Base-by-base conservation (phyloP, 2,113 vertebrate species). In the Dasyornis broadbenti region DNA sequence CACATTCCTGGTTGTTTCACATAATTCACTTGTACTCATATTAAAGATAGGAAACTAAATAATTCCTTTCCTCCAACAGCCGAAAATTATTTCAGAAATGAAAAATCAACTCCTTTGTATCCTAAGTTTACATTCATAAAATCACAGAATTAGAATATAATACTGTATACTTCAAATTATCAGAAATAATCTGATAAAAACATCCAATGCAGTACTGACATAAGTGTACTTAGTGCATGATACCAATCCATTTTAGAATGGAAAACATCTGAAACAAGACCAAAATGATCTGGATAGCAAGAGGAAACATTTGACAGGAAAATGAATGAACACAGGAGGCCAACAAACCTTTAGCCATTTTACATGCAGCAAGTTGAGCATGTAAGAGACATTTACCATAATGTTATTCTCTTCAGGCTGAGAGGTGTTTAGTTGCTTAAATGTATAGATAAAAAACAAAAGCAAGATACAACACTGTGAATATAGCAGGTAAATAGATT, bases 341-440 rank as follows among this genome's bases (percentile, higher is more conserved):
- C 97, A 98, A 98, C 98, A 98, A 98, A 99, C 98, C 98, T 98
- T 98, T 96, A 98, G 98, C 98, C 98, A 99, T 98, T 98, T 99
- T 98, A 99, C 98, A 98, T 98, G 98, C 98, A 99, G 98, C 98
- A 98, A 98, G 98, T 98, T 98, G 97, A 98, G 97, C 98, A 98
- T 97, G 98, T 98, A 98, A 98, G 98, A 98, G 95, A 98, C 98
- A 98, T 98, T 98, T 98, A 98, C 98, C 98, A 98, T 98, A 98
- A 98, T 98, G 98, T 97, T 98, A 98, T 98, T 98, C 95, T 98
- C 98, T 97, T 98, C 98, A 95, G 97, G 98, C 89, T 97, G 97
- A 97, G 97, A 95, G 78, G 96, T 97, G 96, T 98, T 98, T 98
- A 98, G 97, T 98, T 98, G 98, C 98, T 98, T 98, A 97, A 96